Conservation (phyloP, 2,113 vertebrate species). For the Melanocharis versteri region DNA sequence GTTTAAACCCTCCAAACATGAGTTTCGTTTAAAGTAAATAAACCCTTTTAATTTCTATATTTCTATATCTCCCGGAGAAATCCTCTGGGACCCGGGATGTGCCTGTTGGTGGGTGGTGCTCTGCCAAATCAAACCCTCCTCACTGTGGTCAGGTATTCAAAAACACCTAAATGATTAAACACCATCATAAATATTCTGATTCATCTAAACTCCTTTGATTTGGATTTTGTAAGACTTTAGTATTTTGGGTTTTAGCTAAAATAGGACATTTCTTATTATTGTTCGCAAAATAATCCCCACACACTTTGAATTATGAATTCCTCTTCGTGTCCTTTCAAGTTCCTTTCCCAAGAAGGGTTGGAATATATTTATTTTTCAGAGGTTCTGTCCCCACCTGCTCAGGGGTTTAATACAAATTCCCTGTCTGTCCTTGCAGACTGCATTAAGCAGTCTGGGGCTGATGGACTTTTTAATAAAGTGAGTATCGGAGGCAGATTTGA, state of each 20-base stretch:
- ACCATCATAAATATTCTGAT: not conserved
- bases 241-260: not conserved
- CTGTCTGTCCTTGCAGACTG: slow-evolving; percentile 4
- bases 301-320: not conserved
- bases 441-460: slow-evolving; percentile 31
- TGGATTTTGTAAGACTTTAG: not conserved
- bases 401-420: not conserved
- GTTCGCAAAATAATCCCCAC: not conserved
- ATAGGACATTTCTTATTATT: not conserved
- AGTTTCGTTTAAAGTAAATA: fast-evolving
- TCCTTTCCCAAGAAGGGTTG: not conserved
- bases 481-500: slow-evolving; percentile 25
- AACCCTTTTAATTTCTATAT: fast-evolving
- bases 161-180: not conserved
- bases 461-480: slow-evolving; percentile 51
- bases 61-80: fast-evolving
- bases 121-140: not conserved
- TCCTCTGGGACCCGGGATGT: fast-evolving
- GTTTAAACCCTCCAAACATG: not conserved
- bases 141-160: not conserved
- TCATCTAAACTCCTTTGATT: not conserved
- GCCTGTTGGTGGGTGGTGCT: not conserved
- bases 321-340: not conserved
- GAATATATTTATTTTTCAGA: not conserved
- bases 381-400: not conserved